Percentiles rank a stretch among this genome's conserved stretches.
These are phyloP conservation scores for Copidosoma aretas DNA, from an alignment of 2,888 invertebrate genomes.

Conservation along the genomic window DNA sequence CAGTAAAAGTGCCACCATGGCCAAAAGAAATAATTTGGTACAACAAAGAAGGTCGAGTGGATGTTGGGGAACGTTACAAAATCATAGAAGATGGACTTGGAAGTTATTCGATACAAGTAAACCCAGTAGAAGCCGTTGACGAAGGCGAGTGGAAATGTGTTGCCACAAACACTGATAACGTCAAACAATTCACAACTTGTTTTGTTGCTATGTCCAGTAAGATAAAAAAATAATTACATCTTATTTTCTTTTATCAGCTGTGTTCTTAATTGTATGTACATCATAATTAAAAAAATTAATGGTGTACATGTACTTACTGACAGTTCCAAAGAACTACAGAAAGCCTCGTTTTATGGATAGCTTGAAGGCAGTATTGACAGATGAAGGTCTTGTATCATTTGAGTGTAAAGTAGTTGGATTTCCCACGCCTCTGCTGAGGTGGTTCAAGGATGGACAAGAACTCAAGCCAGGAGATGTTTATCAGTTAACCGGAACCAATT, in stretches of 20 bases:
- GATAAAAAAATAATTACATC: conserved; percentile 47
- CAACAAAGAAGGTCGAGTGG: conserved; percentile 82
- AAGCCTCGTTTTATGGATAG: conserved; percentile 91
- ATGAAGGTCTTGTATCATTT: conserved; percentile 90
- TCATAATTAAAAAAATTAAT: conserved; percentile 35
- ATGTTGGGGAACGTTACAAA: conserved; percentile 74
- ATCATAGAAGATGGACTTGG: conserved; percentile 83
- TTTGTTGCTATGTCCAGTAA: conserved; percentile 80
- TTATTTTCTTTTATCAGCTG: not conserved
- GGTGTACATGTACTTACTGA: conserved; percentile 46
- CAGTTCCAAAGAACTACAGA: conserved; percentile 89
- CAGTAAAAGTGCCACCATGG: conserved; percentile 85
- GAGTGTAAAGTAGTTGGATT: conserved; percentile 94
- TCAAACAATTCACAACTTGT: conserved; percentile 78
- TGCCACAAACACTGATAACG: conserved; percentile 77
- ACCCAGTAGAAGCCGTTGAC: conserved; percentile 78
- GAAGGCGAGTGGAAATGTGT: conserved; percentile 92
- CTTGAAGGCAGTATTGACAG: conserved; percentile 85
- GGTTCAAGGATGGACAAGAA: conserved; percentile 94
- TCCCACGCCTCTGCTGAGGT: conserved; percentile 84
- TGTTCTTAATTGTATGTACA: too few species aligned
- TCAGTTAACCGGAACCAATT: conserved; percentile 88
- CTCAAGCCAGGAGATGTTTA: conserved; percentile 91
- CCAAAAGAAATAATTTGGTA: conserved; percentile 84
- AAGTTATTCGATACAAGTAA: conserved; percentile 78